Evolutionary conservation across 2,113 vertebrate genomes (phyloP), one percentile per base, ranked within the genome.

Genomic region (Smithornis capensis): DNA sequence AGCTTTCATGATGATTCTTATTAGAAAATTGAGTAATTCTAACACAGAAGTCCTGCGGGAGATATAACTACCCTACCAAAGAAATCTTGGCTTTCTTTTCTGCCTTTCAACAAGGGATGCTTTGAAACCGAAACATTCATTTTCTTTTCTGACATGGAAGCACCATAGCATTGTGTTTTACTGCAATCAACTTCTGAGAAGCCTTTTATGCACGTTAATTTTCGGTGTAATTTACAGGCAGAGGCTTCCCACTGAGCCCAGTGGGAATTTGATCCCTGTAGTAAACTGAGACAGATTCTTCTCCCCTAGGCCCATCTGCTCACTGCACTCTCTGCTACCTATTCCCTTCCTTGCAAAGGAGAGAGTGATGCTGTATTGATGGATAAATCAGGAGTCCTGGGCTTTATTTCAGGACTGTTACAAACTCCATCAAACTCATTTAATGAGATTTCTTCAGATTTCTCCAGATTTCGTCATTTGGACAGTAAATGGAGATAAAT

Each of bases 21-120:
- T 82, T 93, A 90, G 89, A 89, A 95, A 94, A 87, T 47, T 40
- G 88, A 93, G 22, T 63, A 92, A 81, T 93, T 90, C 60, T 78
- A 57, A 68, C 56, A 64, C 14, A 47, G 44, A 60, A 88, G 35
- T 87, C 85, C 76, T 90, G 19, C 0, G 5, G 71, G 71, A 91
- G 49, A 93, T 74, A 83, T 40, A 81, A 82, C 77, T 71, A n/a
- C 31, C 76, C 14, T 31, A 70, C 47, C 47, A 67, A 82, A 77
- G 73, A 83, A 69, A 63, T 25, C 38, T 76, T 60, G 92, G 14
- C 8, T 18, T 35, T 83, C 40, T 64, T 88, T 19, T 33, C 19
- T 31, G 23, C 79, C 33, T 81, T 91, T 82, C 37, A 86, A 47
- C 17, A 78, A 83, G 38, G 11, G 53, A 63, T 71, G 12, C 76